Base-by-base conservation (phyloP, 2,797 vertebrate genomes). In the Gymnoscopelus microlampas region DNA sequence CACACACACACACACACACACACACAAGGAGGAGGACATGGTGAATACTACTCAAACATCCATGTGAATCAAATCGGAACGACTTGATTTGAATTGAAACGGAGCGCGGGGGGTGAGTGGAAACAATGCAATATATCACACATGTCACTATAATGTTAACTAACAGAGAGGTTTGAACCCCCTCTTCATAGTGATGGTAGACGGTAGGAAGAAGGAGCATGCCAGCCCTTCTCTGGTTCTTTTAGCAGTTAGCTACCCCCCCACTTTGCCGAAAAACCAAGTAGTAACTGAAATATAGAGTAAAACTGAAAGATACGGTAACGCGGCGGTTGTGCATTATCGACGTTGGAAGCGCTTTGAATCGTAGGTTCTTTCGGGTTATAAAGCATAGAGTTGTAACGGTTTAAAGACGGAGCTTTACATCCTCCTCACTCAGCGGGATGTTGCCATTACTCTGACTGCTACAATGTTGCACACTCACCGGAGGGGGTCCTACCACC, bases 81-180 rank as follows among this genome's bases (percentile, higher is more conserved):
- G 61, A 44, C 66, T 71, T 67, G 60, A 70, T 68, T 82, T 57
- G 50, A 53, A 61, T 19, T 19, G 19, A 19, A 19, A 63, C 50
- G 63, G 76, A 77, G 68, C 49, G 84, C 78, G 91, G 39, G 5
- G 35, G 39, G 91, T 90, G 76, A 92, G 88, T 86, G 54, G 58
- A 48, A 23, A 65, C 48, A 39, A 12, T 7, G 23, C 32, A 4
- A 26, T 23, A 9, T 74, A 61, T 12, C 48, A 53, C 51, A 65
- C 69, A 60, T 60, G 69, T 59, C 57, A 72, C n/a, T 59, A 76
- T 9, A 74, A 77, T 62, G 61, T 44, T 44, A 85, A 90, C 65
- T 79, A 12, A 72, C 72, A 74, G 65, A 66, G 74, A 7, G 68
- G 48, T 26, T 14, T 61, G 66, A 5, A 8, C 39, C 39, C 39